Evolutionary conservation across 2,797 vertebrate species (phyloP), one percentile per base, ranked within the genome.

Genomic region (Columba guinea): DNA sequence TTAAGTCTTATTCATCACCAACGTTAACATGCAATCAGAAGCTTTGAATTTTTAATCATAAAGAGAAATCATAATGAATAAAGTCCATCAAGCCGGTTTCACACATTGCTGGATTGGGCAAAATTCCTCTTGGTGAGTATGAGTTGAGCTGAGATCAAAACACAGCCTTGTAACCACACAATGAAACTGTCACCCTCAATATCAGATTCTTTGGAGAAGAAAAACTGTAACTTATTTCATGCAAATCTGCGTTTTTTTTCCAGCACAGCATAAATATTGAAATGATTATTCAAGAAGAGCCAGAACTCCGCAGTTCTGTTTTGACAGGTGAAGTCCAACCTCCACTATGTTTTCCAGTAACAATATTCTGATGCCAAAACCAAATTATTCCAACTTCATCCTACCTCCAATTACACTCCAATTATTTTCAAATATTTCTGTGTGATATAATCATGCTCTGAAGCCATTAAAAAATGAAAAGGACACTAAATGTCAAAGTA

Each of bases 221-320:
- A 55, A 70, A n/a, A 12, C 32, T 60, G 13, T 7, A 23, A 51
- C 30, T 67, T 26, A 10, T 84, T 22, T 52, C 82, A 98, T 97
- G 98, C 98, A 98, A 99, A 98, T 96, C 6, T 35, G 98, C 98
- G 98, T 98, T 93, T 96, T 89, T 98, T 98, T 98, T 97, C 96
- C 98, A 98, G 95, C 89, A 93, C 97, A 96, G 97, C 84, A 94
- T 81, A 86, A 90, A 86, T 24, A 95, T 17, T 68, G 88, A 85
- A 81, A 69, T 41, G 39, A 82, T 73, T 81, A 51, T 39, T 68
- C 48, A 11, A 49, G 55, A 71, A 37, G 65, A 80, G 39, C 52
- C 58, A 46, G 82, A 76, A 92, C 94, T 93, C 87, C 84, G 87
- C 51, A 28, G 81, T 58, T 68, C 53, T 60, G 84, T 89, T 98